Percentiles rank a stretch among this genome's conserved stretches.
phyloP scores from a whole-genome alignment of 1,140 invertebrate genomes.

The Coelopa frigida region DNA sequence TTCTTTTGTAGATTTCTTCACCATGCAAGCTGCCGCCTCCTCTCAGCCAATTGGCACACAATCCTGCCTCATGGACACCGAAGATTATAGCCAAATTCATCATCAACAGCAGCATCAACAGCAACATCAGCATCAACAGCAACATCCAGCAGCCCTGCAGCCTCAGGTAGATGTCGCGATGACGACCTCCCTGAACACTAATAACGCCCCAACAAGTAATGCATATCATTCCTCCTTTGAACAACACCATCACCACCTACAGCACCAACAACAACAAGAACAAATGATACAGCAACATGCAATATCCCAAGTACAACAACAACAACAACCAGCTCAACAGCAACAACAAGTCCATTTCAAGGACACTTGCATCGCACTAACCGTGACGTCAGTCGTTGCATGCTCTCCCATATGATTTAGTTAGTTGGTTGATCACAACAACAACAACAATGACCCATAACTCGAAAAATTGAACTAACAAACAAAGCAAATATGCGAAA shows the following conservation, averaged over 20 bases:
- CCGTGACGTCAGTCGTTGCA: slow-evolving; percentile 44
- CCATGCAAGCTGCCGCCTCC: too few species aligned
- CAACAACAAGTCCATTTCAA: slow-evolving; percentile 38
- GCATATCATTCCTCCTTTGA: not conserved
- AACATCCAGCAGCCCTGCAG: slow-evolving; percentile 18
- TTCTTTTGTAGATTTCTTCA: too few species aligned
- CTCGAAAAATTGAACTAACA: not conserved
- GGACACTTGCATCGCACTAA: slow-evolving; percentile 44
- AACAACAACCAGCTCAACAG: slow-evolving; percentile 17
- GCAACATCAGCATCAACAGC: slow-evolving; percentile 14
- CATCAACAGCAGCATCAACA: slow-evolving; percentile 17
- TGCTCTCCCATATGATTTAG: slow-evolving; percentile 43
- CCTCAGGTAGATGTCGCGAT: slow-evolving; percentile 14
- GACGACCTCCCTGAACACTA: not conserved
- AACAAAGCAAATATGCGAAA: not conserved
- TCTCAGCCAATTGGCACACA: slow-evolving; percentile 39
- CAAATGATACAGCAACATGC: slow-evolving; percentile 10
- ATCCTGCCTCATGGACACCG: slow-evolving; percentile 35
- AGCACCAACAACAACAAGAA: slow-evolving; percentile 10
- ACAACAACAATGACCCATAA: not conserved
- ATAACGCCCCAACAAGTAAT: slow-evolving; percentile 2
- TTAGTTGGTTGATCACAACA: not conserved
- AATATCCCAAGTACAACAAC: slow-evolving; percentile 12
- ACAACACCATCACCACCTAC: slow-evolving; percentile 15
- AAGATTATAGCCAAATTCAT: slow-evolving; percentile 14